Base-by-base conservation (phyloP, 2,888 invertebrate species). In the Ectemnius cavifrons region DNA sequence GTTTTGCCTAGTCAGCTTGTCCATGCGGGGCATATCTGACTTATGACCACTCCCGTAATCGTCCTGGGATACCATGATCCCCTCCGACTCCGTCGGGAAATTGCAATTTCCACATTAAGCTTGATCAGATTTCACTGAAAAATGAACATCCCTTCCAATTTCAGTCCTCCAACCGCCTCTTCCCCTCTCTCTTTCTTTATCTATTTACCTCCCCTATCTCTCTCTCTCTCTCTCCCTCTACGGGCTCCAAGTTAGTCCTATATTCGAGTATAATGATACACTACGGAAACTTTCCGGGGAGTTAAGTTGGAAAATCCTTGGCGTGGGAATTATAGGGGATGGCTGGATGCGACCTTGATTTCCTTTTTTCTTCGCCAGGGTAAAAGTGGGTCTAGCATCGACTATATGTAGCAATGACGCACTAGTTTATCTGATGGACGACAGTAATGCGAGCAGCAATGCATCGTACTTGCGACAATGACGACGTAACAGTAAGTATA, bases 21-120 rank as follows among this genome's bases (percentile, higher is more conserved):
- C n/a, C 46, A 62, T 47, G 56, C 46, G 64, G 18, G 45, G 28
- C 28, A 13, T 46, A n/a, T 14, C 16, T 67, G 67, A 76, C 75
- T 75, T 63, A 56, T 67, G 47, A 47, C 37, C 14, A 13, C 56
- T 18, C 1, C 20, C n/a, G 65, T 70, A 70, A 75, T 73, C 73
- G 69, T 37, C 37, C 23, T 3, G 8, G n/a, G 28, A 27, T 14
- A 16, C 23, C 63, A 18, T 23, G 45, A 56, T 67, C 67, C 65
- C 64, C 60, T 62, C 67, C 60, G 23, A 58, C 27, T 45, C 18
- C 63, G 52, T 66, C 65, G 66, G 74, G 69, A 74, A 74, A 64
- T 74, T 64, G 66, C 70, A 69, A 74, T 74, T 74, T 76, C 70
- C 74, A 69, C 57, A 66, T 60, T 57, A 58, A 70, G 27, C 65